Base-by-base conservation (phyloP, 2,113 vertebrate genomes). In the Heloderma charlesbogerti region DNA sequence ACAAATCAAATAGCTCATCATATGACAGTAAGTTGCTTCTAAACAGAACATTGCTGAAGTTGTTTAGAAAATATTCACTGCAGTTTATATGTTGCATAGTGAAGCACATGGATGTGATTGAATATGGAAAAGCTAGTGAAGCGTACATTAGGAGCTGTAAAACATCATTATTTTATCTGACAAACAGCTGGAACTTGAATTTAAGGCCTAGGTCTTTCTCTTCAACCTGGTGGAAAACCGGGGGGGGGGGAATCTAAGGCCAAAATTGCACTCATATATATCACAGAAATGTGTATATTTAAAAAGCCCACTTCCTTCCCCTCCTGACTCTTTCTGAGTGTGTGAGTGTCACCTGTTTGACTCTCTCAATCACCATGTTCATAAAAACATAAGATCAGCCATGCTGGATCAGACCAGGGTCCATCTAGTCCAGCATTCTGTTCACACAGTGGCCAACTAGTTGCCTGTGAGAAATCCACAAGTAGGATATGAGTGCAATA, bases 111-210 rank as follows among this genome's bases (percentile, higher is more conserved):
- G 86, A 78, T 69, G 31, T 43, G 31, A 74, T 77, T 84, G 51
- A n/a, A 87, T 93, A 90, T 90, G 80, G 79, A 94, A 95, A 75
- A 16, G 79, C 0, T 89, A 77, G 74, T 74, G 51, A 45, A 92
- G 31, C 3, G 16, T 1, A 80, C 2, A 63, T 4, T 31, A 18
- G 4, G 77, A 6, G 18, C 31, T 87, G 12, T 37, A 83, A 92
- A 3, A 88, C 2, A 88, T 89, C 88, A 91, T 74, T 37, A 8
- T 54, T 88, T 66, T 8, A 88, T 88, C 89, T 83, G 74, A 88
- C 66, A 86, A 90, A 90, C 37, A 90, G 86, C 18, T 48, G 74
- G 51, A 69, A 27, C 88, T 92, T 60, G 48, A 75, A 15, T 12
- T 54, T 37, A 57, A 82, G n/a, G 67, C 37, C 54, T 66, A 37